These are phyloP conservation scores for Eupithecia abbreviata DNA, from an alignment of 2,888 invertebrate species.

Conservation along the genomic window DNA sequence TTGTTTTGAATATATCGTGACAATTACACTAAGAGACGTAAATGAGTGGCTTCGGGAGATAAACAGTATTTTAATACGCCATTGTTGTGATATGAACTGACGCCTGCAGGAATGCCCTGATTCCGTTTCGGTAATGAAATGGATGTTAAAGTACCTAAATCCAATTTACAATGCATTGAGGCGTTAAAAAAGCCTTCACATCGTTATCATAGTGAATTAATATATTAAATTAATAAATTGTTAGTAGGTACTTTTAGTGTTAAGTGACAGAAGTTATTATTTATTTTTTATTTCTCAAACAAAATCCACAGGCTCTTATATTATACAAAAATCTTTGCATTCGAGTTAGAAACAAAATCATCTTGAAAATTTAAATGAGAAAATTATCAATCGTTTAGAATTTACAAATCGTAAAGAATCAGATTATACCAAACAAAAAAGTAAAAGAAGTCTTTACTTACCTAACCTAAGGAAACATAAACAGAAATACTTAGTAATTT, in stretches of 20 bases:
- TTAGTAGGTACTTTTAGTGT: neutral
- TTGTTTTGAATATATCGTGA: constrained; percentile 57
- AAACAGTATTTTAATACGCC: constrained; percentile 31
- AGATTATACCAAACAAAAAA: neutral
- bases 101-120: constrained; percentile 27
- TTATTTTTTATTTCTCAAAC: no score
- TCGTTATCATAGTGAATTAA: neutral
- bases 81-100: constrained; percentile 34
- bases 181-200: neutral
- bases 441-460: no score
- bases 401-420: no score
- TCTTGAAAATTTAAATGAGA: neutral
- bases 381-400: neutral
- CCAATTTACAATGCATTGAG: neutral
- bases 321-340: neutral
- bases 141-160: neutral
- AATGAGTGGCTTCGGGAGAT: constrained; percentile 58
- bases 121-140: constrained; percentile 14
- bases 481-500: no score
- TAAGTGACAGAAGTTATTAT: neutral
- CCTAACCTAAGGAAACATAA: no score
- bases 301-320: no score
- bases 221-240: neutral
- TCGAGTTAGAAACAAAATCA: neutral
- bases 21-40: constrained; percentile 55